Evolutionary conservation across 2,113 vertebrate genomes (phyloP).

Genomic region (Eclectus roratus): DNA sequence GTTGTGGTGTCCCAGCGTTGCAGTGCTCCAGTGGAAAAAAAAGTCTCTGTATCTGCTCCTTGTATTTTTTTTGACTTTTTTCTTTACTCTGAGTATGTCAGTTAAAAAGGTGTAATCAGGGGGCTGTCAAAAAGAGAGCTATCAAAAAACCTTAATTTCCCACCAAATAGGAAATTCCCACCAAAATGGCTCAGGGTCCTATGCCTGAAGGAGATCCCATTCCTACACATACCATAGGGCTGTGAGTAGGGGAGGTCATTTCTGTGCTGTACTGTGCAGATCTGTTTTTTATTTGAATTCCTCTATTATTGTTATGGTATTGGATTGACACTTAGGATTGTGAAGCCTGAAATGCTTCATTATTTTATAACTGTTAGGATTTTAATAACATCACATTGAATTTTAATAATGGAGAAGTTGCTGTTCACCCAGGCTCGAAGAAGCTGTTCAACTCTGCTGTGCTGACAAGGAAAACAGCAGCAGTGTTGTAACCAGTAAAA

Average conservation of each 20-base stretch:
- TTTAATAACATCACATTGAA: neutral
- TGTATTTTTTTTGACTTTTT: neutral
- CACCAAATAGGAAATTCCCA: neutral
- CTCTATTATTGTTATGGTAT: neutral
- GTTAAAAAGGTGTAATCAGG: neutral
- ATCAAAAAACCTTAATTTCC: neutral
- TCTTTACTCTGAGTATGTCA: neutral
- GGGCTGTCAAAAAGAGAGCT: neutral
- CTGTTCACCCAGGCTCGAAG: neutral
- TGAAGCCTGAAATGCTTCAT: neutral
- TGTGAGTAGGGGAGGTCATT: neutral
- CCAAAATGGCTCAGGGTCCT: neutral
- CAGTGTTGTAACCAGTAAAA: neutral
- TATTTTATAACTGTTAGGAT: neutral
- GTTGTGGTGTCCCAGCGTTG: neutral
- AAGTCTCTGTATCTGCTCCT: neutral
- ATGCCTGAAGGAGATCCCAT: neutral
- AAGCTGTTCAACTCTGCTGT: neutral
- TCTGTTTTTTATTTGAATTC: neutral
- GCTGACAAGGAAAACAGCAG: neutral
- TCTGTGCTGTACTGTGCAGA: fast-evolving
- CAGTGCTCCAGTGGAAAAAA: neutral
- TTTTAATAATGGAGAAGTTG: neutral
- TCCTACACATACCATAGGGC: neutral
- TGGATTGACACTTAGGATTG: neutral